Conservation (phyloP, 35 echinoderm and acorn worm genomes). For the Holothuria glaberrima region DNA sequence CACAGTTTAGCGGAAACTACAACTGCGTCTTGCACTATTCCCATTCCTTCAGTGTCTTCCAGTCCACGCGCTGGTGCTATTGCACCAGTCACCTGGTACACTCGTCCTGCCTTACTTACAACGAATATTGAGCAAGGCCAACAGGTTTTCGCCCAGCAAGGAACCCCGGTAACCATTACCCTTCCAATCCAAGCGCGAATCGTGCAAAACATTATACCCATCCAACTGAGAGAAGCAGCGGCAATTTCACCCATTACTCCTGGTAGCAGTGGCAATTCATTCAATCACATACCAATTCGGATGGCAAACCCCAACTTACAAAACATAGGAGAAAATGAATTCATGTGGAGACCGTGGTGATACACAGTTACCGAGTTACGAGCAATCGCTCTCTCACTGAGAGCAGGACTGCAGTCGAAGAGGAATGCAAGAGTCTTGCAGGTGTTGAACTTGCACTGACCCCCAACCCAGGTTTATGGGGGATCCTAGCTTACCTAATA, state of each 20-base stretch:
- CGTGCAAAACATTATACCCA: constrained; percentile 37
- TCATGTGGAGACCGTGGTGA: constrained; percentile 49
- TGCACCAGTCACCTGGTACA: constrained; percentile 38
- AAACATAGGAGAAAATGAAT: constrained; percentile 7
- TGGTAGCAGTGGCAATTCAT: background rate
- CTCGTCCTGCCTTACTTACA: constrained; percentile 18
- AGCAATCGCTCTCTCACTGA: no score
- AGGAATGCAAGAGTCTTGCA: no score
- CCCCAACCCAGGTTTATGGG: no score
- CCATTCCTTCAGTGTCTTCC: background rate
- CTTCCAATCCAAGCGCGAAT: constrained; percentile 50
- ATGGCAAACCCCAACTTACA: constrained; percentile 39
- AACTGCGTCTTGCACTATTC: background rate
- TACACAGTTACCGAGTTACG: background rate
- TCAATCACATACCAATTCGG: constrained; percentile 49
- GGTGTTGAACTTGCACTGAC: no score
- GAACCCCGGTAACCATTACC: constrained; percentile 21
- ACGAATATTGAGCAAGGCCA: constrained; percentile 32
- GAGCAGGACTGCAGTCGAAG: no score
- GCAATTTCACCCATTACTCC: background rate
- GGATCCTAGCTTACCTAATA: no score
- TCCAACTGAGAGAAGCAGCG: constrained; percentile 41
- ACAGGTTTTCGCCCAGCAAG: constrained; percentile 32
- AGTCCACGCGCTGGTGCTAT: constrained; percentile 35
- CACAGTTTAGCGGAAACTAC: background rate